These are phyloP conservation scores for Hedychridium roseum DNA, from an alignment of 2,888 invertebrate species.

Conservation along the genomic window DNA sequence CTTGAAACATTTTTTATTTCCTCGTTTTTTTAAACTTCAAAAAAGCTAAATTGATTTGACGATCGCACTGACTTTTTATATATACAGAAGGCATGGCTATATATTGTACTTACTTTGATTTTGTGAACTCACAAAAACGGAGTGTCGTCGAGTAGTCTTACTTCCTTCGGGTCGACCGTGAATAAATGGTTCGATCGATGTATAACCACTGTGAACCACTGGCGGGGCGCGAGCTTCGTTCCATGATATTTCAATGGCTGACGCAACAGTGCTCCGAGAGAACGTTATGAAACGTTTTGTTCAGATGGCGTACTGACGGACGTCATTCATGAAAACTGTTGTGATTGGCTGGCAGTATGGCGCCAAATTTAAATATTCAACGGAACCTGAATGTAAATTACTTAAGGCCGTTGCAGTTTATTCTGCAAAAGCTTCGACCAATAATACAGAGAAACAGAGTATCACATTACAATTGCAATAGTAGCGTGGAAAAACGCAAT, in stretches of 20 bases:
- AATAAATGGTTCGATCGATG: conserved; percentile 45
- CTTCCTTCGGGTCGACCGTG: conserved; percentile 39
- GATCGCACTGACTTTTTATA: no score
- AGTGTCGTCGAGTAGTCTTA: conserved; percentile 22
- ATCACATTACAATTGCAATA: no score
- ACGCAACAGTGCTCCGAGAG: conserved; percentile 34
- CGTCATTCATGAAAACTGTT: conserved; percentile 1
- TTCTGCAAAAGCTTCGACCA: not conserved
- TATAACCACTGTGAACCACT: conserved; percentile 29
- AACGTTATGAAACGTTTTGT: conserved; percentile 5
- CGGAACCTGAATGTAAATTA: not conserved
- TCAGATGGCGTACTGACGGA: conserved; percentile 20
- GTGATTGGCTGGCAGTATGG: conserved; percentile 9
- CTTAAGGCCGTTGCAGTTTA: not conserved
- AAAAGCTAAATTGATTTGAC: no score
- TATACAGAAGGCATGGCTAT: no score
- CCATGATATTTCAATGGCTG: conserved; percentile 42
- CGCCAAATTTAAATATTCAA: conserved; percentile 6
- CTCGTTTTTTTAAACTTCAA: no score
- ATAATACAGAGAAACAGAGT: no score
- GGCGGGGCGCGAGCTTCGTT: conserved; percentile 16
- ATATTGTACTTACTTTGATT: conserved; percentile 34
- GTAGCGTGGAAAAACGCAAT: no score
- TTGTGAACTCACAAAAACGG: conserved; percentile 25
- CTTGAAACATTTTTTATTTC: not conserved